Percentiles rank a stretch among this genome's conserved stretches.
Conservation (phyloP, 2,113 vertebrate species). For the Sorex araneus region DNA sequence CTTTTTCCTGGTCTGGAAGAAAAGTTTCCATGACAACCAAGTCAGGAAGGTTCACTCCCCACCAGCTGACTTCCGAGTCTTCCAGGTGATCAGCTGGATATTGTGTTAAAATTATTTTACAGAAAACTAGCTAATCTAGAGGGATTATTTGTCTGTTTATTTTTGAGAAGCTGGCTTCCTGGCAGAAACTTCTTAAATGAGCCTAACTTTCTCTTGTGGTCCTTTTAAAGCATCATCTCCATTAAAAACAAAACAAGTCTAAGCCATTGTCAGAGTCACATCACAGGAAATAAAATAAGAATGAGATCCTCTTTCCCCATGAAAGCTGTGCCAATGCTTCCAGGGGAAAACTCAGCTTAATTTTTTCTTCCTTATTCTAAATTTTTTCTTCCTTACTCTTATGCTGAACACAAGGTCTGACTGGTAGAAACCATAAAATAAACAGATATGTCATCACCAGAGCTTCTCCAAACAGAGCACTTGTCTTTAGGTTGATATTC, state of each 20-base stretch:
- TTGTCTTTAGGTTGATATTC: conserved; percentile 43
- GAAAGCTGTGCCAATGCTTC: not conserved
- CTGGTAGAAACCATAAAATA: conserved; percentile 4
- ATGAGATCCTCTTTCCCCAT: conserved; percentile 12
- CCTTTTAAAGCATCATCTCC: conserved; percentile 57
- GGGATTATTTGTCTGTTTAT: conserved; percentile 72
- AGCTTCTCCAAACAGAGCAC: conserved; percentile 30
- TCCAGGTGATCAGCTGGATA: conserved; percentile 69
- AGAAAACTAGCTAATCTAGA: conserved; percentile 55
- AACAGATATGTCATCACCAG: not conserved
- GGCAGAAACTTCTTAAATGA: conserved; percentile 25
- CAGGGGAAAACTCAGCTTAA: conserved; percentile 18
- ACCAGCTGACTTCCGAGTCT: conserved; percentile 63
- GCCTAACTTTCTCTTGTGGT: conserved; percentile 16
- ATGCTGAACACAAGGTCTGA: not conserved
- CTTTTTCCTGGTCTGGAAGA: conserved; percentile 70
- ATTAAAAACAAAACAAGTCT: not conserved
- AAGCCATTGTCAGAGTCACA: not conserved
- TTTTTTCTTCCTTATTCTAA: no score
- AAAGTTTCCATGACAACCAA: conserved; percentile 78
- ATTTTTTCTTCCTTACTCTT: not conserved
- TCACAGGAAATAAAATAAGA: conserved; percentile 56
- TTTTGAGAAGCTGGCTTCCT: conserved; percentile 60
- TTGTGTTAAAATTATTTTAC: conserved; percentile 70
- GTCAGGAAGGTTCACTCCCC: conserved; percentile 31